Percentiles rank a stretch among this genome's conserved stretches.
Conservation (phyloP, 1,140 invertebrate species). For the Marisa cornuarietis region DNA sequence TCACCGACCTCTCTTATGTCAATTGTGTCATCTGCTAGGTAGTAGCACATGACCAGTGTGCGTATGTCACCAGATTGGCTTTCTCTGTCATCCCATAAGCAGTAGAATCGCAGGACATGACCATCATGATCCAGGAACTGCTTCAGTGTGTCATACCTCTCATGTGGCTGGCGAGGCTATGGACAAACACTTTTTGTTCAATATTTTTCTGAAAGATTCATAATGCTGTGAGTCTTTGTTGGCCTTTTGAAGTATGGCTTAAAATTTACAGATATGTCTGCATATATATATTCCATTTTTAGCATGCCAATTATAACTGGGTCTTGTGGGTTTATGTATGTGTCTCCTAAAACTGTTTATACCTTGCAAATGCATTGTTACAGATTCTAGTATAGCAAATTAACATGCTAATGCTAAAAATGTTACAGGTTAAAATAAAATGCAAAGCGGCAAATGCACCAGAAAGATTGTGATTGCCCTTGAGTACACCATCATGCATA, state of each 20-base stretch:
- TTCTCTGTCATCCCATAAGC: conserved; percentile 66
- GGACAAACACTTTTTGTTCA: no score
- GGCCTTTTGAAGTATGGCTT: conserved; percentile 43
- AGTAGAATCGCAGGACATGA: conserved; percentile 65
- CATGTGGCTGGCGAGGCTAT: conserved; percentile 56
- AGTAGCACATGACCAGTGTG: conserved; percentile 65
- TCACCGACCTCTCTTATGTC: conserved; percentile 58
- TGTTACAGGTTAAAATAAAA: no score
- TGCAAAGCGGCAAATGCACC: no score
- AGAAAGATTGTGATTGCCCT: no score
- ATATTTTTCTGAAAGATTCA: no score
- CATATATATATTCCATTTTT: not conserved
- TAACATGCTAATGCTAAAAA: no score
- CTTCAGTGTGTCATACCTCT: conserved; percentile 64
- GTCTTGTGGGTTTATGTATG: not conserved
- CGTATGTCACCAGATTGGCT: conserved; percentile 64
- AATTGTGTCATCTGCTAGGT: conserved; percentile 67
- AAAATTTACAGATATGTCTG: not conserved
- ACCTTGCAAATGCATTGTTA: no score
- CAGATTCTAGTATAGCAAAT: no score
- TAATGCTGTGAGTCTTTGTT: conserved; percentile 62
- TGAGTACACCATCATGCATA: not conserved
- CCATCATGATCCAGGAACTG: conserved; percentile 66
- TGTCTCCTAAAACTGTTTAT: not conserved
- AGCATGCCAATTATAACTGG: not conserved